Conservation (phyloP, 2,797 vertebrate species). For the Acomys russatus region DNA sequence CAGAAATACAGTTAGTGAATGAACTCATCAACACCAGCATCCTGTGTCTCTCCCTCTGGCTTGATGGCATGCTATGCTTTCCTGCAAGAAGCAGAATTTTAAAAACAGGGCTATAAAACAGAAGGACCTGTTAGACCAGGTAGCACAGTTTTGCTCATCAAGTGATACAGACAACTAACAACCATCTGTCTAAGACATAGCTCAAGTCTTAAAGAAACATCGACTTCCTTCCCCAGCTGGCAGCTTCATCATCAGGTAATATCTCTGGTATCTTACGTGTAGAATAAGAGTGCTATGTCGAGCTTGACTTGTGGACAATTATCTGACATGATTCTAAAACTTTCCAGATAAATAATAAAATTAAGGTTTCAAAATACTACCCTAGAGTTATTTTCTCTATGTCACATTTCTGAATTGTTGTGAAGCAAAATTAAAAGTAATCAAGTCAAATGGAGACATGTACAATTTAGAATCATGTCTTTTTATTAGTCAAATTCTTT, state of each 20-base stretch:
- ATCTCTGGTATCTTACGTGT: background rate
- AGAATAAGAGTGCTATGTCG: background rate
- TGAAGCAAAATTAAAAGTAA: constrained; percentile 18
- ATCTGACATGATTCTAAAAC: background rate
- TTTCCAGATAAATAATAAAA: constrained; percentile 36
- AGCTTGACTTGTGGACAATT: background rate
- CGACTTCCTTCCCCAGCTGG: background rate
- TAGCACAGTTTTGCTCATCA: constrained; percentile 63
- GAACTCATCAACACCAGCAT: constrained; percentile 67
- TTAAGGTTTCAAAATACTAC: background rate
- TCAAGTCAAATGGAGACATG: constrained; percentile 8
- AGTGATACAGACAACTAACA: constrained; percentile 61
- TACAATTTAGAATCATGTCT: constrained; percentile 3
- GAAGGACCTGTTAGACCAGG: constrained; percentile 70
- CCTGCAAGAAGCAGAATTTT: constrained; percentile 42
- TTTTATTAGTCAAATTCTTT: background rate
- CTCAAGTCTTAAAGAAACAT: constrained; percentile 47
- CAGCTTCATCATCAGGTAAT: constrained; percentile 21
- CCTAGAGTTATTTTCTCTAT: background rate
- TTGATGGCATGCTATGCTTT: background rate
- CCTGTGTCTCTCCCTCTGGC: constrained; percentile 15
- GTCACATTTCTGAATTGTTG: background rate
- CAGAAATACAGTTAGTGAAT: constrained; percentile 60
- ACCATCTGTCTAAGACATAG: constrained; percentile 58
- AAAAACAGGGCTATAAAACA: constrained; percentile 55